These are phyloP conservation scores for Brachionus paranguensis DNA, from an alignment of 1,140 invertebrate genomes.

Conservation along the genomic window DNA sequence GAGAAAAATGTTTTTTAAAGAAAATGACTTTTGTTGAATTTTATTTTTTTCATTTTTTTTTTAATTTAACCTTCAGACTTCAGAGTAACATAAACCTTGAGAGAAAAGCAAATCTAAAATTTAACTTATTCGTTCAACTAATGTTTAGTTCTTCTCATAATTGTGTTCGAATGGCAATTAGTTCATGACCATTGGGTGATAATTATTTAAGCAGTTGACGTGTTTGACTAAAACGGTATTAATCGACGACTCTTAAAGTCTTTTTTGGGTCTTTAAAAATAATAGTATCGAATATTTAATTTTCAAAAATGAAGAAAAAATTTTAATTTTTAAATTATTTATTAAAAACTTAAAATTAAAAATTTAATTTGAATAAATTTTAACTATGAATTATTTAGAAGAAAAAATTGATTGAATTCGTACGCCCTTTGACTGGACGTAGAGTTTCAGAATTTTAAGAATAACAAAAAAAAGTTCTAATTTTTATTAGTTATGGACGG, in stretches of 20 bases:
- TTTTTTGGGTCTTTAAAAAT: neutral
- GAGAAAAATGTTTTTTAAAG: neutral
- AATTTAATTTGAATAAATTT: neutral
- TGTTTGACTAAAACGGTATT: neutral
- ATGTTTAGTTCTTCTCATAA: neutral
- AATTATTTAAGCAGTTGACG: neutral
- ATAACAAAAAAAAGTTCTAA: neutral
- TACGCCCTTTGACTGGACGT: neutral
- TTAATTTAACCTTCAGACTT: neutral
- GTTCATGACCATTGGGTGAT: neutral
- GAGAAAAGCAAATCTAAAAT: neutral
- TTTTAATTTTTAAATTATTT: conserved; percentile 5
- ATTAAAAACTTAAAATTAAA: neutral
- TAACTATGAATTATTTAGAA: neutral
- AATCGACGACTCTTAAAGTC: neutral
- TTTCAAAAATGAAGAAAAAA: neutral
- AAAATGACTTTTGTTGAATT: neutral
- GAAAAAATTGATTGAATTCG: neutral
- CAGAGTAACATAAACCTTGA: neutral
- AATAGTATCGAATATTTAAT: neutral
- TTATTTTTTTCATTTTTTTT: neutral
- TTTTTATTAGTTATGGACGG: neutral
- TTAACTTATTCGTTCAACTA: neutral
- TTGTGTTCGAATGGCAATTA: neutral
- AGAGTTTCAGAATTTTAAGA: neutral